phyloP scores from a whole-genome alignment of 2,797 vertebrate species.

The Atherinosoma microstoma region DNA sequence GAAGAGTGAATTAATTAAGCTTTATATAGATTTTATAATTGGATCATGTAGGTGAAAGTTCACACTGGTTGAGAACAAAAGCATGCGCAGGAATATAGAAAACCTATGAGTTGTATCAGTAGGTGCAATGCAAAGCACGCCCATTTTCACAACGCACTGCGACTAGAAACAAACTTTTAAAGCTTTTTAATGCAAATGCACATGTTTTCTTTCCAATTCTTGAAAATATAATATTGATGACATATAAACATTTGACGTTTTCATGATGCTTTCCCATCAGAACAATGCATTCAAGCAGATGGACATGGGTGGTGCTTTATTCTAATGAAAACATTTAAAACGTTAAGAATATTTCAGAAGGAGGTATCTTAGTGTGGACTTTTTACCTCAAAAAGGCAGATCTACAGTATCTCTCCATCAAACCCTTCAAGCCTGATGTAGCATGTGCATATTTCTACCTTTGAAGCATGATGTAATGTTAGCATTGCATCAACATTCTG shows the following conservation, averaged over 20 bases:
- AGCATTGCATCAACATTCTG: not conserved
- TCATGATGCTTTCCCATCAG: not conserved
- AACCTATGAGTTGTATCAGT: not conserved
- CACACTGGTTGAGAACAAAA: not conserved
- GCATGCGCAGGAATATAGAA: not conserved
- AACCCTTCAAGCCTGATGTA: not conserved
- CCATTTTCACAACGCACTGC: no score
- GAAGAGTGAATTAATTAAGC: not conserved
- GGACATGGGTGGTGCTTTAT: not conserved
- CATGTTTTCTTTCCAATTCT: no score
- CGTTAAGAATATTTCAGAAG: not conserved
- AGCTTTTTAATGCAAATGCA: not conserved
- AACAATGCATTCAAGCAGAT: not conserved
- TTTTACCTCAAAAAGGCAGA: not conserved
- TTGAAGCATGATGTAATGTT: not conserved
- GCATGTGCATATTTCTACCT: not conserved
- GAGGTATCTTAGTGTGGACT: not conserved
- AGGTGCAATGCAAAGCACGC: not conserved
- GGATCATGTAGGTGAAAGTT: not conserved
- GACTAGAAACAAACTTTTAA: no score
- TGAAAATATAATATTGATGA: no score
- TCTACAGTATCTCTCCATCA: not conserved
- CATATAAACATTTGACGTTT: not conserved
- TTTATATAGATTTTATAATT: not conserved
- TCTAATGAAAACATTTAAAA: not conserved